Percentiles rank a stretch among this genome's conserved stretches.
phyloP scores from a whole-genome alignment of 2,113 vertebrate species.

The Grammomys surdaster region DNA sequence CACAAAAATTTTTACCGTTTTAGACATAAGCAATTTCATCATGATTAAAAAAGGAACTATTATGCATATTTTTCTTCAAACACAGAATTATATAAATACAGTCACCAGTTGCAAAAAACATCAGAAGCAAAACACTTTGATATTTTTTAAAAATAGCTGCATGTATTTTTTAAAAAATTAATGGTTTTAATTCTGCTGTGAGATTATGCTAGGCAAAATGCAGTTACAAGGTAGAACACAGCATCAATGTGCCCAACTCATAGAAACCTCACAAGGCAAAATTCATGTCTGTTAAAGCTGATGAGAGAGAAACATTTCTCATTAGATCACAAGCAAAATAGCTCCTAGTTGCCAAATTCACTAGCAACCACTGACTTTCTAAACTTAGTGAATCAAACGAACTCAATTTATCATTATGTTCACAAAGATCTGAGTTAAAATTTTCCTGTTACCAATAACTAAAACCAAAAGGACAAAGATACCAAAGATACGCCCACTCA shows the following conservation, averaged over 20 bases:
- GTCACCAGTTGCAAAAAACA: slow-evolving; percentile 53
- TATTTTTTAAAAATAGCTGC: slow-evolving; percentile 56
- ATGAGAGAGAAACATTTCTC: slow-evolving; percentile 29
- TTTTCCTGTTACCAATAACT: slow-evolving; percentile 29
- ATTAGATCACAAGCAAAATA: slow-evolving; percentile 53
- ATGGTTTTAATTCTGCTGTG: slow-evolving; percentile 51
- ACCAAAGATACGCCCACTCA: slow-evolving; percentile 38
- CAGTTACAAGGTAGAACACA: background rate
- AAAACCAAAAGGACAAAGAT: slow-evolving; percentile 56
- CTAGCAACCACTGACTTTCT: slow-evolving; percentile 21
- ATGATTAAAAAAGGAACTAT: slow-evolving; percentile 61
- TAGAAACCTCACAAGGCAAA: background rate
- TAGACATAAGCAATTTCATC: slow-evolving; percentile 58
- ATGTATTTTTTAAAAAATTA: slow-evolving; percentile 20
- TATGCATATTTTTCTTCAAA: slow-evolving; percentile 54
- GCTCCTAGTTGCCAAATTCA: slow-evolving; percentile 36
- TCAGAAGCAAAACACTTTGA: slow-evolving; percentile 63
- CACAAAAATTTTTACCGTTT: background rate
- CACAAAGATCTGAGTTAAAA: slow-evolving; percentile 59
- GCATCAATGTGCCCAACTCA: background rate
- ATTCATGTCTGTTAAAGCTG: slow-evolving; percentile 38
- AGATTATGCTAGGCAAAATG: background rate
- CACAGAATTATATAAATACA: slow-evolving; percentile 8
- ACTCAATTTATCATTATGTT: slow-evolving; percentile 67
- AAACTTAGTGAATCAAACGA: slow-evolving; percentile 54